These are phyloP conservation scores for Seira musarum DNA, from an alignment of 2,888 invertebrate genomes.

Conservation along the genomic window DNA sequence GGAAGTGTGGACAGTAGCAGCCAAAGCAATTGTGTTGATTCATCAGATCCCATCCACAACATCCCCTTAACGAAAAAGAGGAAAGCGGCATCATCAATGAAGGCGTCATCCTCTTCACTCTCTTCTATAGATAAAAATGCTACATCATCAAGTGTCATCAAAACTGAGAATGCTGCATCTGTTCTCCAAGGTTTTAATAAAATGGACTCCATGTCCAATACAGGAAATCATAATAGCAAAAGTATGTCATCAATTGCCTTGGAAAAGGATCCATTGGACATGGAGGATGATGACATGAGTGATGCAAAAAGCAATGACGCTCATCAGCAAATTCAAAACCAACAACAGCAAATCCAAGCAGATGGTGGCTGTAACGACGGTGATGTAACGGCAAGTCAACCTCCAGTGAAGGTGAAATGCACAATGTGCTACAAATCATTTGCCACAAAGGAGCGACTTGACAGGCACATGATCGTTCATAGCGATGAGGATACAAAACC, in stretches of 20 bases:
- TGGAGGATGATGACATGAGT: too few species aligned
- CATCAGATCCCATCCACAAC: slow-evolving; percentile 33
- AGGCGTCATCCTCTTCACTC: slow-evolving; percentile 11
- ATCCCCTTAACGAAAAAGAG: slow-evolving; percentile 73
- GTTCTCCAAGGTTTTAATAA: too few species aligned
- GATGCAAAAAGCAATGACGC: too few species aligned
- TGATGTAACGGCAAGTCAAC: slow-evolving; percentile 51
- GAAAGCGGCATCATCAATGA: slow-evolving; percentile 58
- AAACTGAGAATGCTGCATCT: background rate
- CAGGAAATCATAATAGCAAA: too few species aligned
- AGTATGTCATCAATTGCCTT: too few species aligned
- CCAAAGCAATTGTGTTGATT: slow-evolving; percentile 41
- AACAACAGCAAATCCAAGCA: slow-evolving; percentile 14
- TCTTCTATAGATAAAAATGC: too few species aligned
- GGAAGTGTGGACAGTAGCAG: slow-evolving; percentile 44
- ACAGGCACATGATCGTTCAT: slow-evolving; percentile 79
- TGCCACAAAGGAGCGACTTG: slow-evolving; percentile 77
- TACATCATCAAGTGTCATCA: background rate
- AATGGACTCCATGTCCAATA: too few species aligned
- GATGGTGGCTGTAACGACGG: slow-evolving; percentile 37
- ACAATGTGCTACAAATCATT: slow-evolving; percentile 80
- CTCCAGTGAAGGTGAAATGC: slow-evolving; percentile 75
- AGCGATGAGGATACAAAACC: slow-evolving; percentile 81
- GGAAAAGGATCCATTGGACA: background rate
- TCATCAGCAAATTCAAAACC: too few species aligned